A percentile compares a stretch with the other conserved stretches of the same genome.
Evolutionary conservation across 2,113 vertebrate species (phyloP).

Genomic region (Rana temporaria): DNA sequence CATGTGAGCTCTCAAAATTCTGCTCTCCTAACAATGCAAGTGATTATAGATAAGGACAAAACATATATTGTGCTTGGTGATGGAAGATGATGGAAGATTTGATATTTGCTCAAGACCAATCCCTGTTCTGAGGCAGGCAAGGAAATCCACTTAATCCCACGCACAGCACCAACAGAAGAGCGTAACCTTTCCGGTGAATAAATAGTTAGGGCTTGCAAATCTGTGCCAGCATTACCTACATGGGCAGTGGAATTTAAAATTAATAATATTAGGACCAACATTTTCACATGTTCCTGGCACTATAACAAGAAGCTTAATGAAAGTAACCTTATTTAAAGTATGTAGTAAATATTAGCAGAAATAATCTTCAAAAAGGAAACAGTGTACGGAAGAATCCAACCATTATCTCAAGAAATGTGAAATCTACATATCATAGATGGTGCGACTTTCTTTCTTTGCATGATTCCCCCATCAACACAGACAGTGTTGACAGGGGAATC

Average conservation of each 20-base stretch:
- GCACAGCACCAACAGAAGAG: background rate
- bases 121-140: background rate
- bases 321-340: too few species aligned
- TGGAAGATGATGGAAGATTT: background rate
- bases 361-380: too few species aligned
- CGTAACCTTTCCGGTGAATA: slow-evolving; percentile 31
- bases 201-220: background rate
- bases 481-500: too few species aligned
- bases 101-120: slow-evolving; percentile 30
- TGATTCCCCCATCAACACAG: too few species aligned
- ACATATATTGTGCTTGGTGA: background rate
- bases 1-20: background rate
- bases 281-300: background rate
- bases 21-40: background rate
- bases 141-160: slow-evolving; percentile 27
- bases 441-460: too few species aligned
- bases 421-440: too few species aligned
- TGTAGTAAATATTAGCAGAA: too few species aligned
- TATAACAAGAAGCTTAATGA: too few species aligned
- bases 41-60: background rate
- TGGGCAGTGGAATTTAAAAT: background rate
- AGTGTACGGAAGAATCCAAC: background rate
- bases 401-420: background rate
- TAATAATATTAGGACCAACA: slow-evolving; percentile 4
- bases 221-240: background rate